Percentiles rank a stretch among this genome's conserved stretches.
phyloP scores from a whole-genome alignment of 2,797 vertebrate species.

The Coccyzus lansbergi region DNA sequence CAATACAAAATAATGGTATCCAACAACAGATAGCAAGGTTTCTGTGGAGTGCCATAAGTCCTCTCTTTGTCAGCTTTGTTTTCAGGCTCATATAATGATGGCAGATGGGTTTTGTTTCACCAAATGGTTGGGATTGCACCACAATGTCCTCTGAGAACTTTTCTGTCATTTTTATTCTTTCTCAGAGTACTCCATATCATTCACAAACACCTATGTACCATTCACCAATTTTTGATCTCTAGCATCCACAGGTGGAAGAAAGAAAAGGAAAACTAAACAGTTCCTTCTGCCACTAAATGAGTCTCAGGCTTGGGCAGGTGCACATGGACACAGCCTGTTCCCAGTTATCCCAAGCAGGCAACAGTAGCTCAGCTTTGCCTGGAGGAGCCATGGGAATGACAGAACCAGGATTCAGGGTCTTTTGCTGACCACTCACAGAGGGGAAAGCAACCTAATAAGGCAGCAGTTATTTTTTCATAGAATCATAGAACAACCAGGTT shows the following conservation, averaged over 20 bases:
- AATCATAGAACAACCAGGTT: no score
- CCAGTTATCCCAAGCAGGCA: neutral
- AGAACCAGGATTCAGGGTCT: neutral
- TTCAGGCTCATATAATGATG: neutral
- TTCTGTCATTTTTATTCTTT: neutral
- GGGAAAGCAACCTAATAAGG: neutral
- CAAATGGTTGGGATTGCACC: neutral
- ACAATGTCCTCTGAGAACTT: neutral
- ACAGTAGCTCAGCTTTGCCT: neutral
- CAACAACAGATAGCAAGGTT: neutral
- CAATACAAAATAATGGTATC: neutral
- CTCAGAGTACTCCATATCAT: neutral
- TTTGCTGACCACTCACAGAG: neutral
- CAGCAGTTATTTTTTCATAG: neutral
- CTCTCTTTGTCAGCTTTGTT: neutral
- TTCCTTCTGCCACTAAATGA: neutral
- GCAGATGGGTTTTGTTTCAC: neutral
- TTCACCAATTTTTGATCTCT: neutral
- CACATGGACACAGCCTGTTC: neutral
- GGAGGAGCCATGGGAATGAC: neutral
- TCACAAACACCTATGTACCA: neutral
- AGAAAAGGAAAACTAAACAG: neutral
- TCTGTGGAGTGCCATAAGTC: neutral
- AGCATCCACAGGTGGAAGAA: neutral
- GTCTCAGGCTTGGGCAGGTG: neutral